Base-by-base conservation (phyloP, 2,797 vertebrate genomes). In the Streptopelia turtur region DNA sequence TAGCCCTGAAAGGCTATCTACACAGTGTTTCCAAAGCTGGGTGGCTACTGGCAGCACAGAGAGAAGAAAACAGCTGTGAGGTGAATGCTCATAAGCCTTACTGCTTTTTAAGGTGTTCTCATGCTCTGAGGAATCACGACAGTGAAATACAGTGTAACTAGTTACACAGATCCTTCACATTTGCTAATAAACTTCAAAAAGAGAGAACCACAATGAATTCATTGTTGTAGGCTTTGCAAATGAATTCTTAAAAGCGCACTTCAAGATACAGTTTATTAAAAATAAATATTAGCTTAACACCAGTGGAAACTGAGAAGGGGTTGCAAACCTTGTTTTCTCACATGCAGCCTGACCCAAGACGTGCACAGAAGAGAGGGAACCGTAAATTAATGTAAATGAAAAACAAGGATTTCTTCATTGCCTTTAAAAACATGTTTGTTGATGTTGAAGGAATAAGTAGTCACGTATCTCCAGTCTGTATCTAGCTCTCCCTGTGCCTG, bases 201-300 rank as follows among this genome's bases (percentile, higher is more conserved):
- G 13, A 82, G 47, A 90, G 91, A 90, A 64, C 4, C 15, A 70
- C 33, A 60, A 43, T 43, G 11, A 90, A 84, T 50, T 64, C 8
- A 2, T 77, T 74, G 56, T 35, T 64, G 28, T 47, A 82, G 33
- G 52, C 70, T 94, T 79, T 66, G 70, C 16, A 94, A 84, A 82
- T 41, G 28, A n/a, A 77, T 90, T 92, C 90, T 87, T 76, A 79
- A 90, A 95, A 89, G 25, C 56, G 74, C n/a, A 11, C 27, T 64
- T 56, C 43, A 39, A 91, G 55, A 88, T 39, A 87, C 15, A 41
- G 74, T 84, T 93, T 74, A 60, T 70, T 91, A 93, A 94, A 93
- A 93, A 94, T 86, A 95, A 94, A 86, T 78, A 94, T 86, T 82
- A 96, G 69, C 72, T 93, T 93, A 95, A 84, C 74, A 93, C 63